Conservation (phyloP, 2,797 vertebrate species). For the Todus mexicanus region DNA sequence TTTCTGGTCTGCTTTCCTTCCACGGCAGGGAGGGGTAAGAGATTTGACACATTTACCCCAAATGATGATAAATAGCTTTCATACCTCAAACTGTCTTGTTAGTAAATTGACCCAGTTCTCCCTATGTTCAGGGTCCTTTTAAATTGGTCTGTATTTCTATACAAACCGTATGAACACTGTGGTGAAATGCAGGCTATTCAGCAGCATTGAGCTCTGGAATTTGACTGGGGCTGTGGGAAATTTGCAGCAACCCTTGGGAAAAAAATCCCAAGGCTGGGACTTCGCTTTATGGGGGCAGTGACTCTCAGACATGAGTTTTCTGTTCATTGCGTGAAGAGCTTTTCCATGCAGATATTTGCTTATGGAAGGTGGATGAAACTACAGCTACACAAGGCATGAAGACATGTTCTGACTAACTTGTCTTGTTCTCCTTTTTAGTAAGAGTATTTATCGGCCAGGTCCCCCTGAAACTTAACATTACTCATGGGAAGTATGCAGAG, state of each 20-base stretch:
- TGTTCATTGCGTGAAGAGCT: not conserved
- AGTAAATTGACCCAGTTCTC: not conserved
- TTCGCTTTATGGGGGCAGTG: not conserved
- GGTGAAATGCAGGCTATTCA: not conserved
- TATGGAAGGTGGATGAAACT: not conserved
- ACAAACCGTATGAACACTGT: not conserved
- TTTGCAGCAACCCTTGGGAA: not conserved
- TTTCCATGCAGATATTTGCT: not conserved
- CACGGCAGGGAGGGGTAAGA: not conserved
- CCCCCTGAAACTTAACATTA: conserved; percentile 65
- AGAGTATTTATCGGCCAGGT: conserved; percentile 88
- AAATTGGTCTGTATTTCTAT: not conserved
- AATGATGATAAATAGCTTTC: not conserved
- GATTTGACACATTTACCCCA: not conserved
- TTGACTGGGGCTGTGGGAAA: not conserved
- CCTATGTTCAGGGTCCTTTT: not conserved
- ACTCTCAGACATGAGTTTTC: not conserved
- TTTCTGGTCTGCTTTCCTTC: not conserved
- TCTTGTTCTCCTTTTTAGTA: conserved; percentile 72
- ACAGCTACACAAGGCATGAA: not conserved
- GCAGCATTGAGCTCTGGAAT: not conserved
- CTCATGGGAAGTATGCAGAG: conserved; percentile 68
- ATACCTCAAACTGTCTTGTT: not conserved
- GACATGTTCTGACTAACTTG: not conserved
- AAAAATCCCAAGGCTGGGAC: not conserved